Base-by-base conservation (phyloP, 2,888 invertebrate genomes). In the Drosophila imparisetae region DNA sequence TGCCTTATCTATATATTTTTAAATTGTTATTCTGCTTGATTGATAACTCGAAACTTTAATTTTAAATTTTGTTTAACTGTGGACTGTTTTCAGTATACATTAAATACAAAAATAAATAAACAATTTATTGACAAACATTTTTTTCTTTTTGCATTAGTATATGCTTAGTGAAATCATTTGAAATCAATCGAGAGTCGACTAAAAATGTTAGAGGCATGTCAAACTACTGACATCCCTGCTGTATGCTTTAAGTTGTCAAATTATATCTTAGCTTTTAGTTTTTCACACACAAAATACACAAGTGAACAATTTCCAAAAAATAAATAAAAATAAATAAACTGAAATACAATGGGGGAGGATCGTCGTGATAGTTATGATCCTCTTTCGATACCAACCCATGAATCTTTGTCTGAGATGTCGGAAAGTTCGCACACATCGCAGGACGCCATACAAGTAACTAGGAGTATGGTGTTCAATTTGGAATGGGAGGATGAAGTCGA, bases 361-460 rank as follows among this genome's bases (percentile, higher is more conserved):
- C 36, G 21, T 7, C 60, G 50, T 27, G 53, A 74, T 7, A 66
- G 67, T 21, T 71, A 72, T 13, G 59, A 69, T 11, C 74, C 64
- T 0, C 11, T 74, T 21, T 78, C 73, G 13, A 50, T 81, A 18
- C 66, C 67, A 7, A 76, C 81, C 5, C 34, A 13, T 49, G 55
- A 63, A 11, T 34, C 65, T 1, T 7, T 27, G 8, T 10, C 32
- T 2, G 10, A n/a, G 0, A 11, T 29, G 6, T 61, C 52, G 4
- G n/a, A 21, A 15, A 34, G 24, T 15, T 27, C 21, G 4, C 10
- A 30, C 8, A 10, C 38, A 1, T 34, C 40, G 4, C 27, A 49
- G 15, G 18, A 34, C 0, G 11, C 4, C 3, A 29, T 65, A 4
- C 13, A 38, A 5, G 27, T 79, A 24, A 79, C 75, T 1, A 30